These are phyloP conservation scores for Pionites leucogaster DNA, from an alignment of 2,113 vertebrate genomes.

Conservation along the genomic window DNA sequence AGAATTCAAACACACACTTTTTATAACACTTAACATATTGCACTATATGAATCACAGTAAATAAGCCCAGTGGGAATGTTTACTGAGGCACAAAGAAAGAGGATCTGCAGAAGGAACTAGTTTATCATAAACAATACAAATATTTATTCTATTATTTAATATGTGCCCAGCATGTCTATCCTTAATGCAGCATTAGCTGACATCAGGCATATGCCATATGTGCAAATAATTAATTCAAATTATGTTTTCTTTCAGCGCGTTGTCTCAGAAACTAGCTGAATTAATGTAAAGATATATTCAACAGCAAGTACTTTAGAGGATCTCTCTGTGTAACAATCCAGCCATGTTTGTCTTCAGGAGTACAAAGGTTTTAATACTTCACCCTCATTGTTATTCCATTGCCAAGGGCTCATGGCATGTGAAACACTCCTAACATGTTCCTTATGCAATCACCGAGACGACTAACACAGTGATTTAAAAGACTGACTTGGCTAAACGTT, in stretches of 20 bases:
- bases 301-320: conserved; percentile 32
- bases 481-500: conserved; percentile 64
- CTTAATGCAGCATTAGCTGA: conserved; percentile 79
- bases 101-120: conserved; percentile 65
- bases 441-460: conserved; percentile 73
- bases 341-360: conserved; percentile 50
- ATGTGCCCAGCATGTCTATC: conserved; percentile 77
- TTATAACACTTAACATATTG: conserved; percentile 67
- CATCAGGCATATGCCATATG: conserved; percentile 77
- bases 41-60: conserved; percentile 56
- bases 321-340: conserved; percentile 44
- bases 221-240: conserved; percentile 81
- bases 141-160: conserved; percentile 82
- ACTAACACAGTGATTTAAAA: conserved; percentile 70
- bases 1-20: conserved; percentile 50
- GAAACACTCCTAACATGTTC: conserved; percentile 65
- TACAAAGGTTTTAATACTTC: conserved; percentile 46
- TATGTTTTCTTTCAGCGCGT: conserved; percentile 69
- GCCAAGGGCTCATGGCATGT: conserved; percentile 70
- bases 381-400: conserved; percentile 68
- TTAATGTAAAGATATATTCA: conserved; percentile 65
- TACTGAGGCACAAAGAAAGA: conserved; percentile 63
- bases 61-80: conserved; percentile 68
- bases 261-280: conserved; percentile 69
- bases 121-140: conserved; percentile 81